These are phyloP conservation scores for Pseudopodoces humilis DNA, from an alignment of 2,113 vertebrate species.

Conservation along the genomic window DNA sequence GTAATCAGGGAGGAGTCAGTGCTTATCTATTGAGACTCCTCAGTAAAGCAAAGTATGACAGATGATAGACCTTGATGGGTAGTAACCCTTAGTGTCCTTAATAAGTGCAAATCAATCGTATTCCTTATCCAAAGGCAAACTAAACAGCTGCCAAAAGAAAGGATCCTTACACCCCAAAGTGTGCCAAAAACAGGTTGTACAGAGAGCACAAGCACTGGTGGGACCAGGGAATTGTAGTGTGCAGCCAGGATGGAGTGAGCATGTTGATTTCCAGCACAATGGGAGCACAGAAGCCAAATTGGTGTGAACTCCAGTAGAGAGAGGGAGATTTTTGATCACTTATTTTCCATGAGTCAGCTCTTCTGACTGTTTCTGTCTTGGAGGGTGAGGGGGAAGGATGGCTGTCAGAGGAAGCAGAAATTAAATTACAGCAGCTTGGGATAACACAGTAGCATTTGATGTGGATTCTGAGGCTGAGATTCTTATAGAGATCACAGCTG, in stretches of 20 bases:
- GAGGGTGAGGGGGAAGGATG: no score
- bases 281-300: neutral
- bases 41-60: neutral
- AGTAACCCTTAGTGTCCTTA: neutral
- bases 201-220: neutral
- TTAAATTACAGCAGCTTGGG: neutral
- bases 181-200: neutral
- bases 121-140: neutral
- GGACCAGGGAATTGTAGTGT: neutral
- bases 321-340: neutral
- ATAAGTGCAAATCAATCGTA: neutral
- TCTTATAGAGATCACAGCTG: constrained; percentile 3
- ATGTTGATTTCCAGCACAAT: neutral
- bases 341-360: neutral
- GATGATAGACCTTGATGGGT: neutral
- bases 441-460: neutral
- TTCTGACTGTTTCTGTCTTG: neutral
- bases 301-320: neutral
- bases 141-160: neutral
- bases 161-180: neutral
- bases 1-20: neutral
- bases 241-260: neutral
- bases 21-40: neutral
- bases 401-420: neutral
- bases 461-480: neutral